Conservation (phyloP, 2,113 vertebrate genomes). For the Panthera tigris region DNA sequence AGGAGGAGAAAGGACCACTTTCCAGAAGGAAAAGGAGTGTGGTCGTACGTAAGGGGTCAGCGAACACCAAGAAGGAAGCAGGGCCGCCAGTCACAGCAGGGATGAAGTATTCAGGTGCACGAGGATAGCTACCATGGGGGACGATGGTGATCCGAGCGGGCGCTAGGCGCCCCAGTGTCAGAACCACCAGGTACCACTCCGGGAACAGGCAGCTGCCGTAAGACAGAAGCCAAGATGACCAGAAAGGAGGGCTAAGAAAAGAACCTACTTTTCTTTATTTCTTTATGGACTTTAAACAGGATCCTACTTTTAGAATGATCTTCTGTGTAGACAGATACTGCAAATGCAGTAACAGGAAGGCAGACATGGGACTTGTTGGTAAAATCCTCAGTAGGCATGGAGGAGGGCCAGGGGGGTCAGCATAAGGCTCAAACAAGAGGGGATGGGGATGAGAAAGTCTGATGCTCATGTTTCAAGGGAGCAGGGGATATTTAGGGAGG, state of each 20-base stretch:
- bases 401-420: background rate
- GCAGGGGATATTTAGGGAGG: background rate
- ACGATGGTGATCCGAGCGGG: background rate
- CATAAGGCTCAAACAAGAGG: background rate
- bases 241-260: background rate
- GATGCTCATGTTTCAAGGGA: background rate
- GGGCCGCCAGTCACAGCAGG: rapidly evolving
- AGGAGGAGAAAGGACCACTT: background rate
- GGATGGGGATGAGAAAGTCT: rapidly evolving
- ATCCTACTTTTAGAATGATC: background rate
- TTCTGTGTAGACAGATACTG: background rate
- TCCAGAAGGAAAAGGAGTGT: background rate
- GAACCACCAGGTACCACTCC: rapidly evolving
- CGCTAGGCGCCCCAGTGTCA: rapidly evolving
- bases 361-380: rapidly evolving
- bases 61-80: background rate
- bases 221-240: background rate
- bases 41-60: background rate
- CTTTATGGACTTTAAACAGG: background rate
- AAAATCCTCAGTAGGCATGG: rapidly evolving
- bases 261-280: no score
- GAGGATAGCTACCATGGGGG: background rate
- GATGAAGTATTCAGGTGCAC: background rate
- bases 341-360: background rate
- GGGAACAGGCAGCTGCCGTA: rapidly evolving